Evolutionary conservation across 1,140 invertebrate species (phyloP).

Genomic region (Spodoptera litura): DNA sequence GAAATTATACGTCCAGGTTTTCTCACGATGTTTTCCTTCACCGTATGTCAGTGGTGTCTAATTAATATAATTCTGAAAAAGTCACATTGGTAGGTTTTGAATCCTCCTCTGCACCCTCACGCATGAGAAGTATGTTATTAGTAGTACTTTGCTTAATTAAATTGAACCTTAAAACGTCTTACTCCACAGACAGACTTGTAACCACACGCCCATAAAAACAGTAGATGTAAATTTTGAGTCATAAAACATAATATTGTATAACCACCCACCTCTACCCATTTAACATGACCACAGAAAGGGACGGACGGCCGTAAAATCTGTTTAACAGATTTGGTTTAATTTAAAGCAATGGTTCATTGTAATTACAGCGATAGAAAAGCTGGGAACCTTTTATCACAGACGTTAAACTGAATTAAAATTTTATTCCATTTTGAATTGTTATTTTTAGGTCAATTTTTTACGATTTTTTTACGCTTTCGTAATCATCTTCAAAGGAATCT

Average conservation of each 20-base stretch:
- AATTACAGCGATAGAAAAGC: constrained; percentile 25
- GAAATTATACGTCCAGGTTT: no score
- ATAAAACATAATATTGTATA: neutral
- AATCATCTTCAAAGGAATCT: no score
- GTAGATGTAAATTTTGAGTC: neutral
- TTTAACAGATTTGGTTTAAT: constrained; percentile 35
- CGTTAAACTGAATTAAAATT: constrained; percentile 12
- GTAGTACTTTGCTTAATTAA: no score
- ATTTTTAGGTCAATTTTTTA: neutral
- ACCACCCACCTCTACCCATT: neutral
- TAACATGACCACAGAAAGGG: constrained; percentile 5
- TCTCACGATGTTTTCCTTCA: no score
- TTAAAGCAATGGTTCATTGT: constrained; percentile 24
- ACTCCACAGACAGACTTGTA: neutral
- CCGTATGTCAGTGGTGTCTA: no score
- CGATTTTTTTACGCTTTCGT: neutral
- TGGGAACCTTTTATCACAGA: constrained; percentile 8
- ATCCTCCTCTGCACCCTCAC: no score
- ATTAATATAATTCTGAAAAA: no score
- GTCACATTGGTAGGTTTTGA: no score
- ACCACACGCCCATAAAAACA: neutral
- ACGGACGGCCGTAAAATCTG: constrained; percentile 2
- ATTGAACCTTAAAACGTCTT: neutral
- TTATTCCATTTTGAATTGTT: constrained; percentile 2
- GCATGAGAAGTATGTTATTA: no score